Evolutionary conservation across 2,797 vertebrate species (phyloP), one percentile per base, ranked within the genome.

Genomic region (Bucorvus abyssinicus): DNA sequence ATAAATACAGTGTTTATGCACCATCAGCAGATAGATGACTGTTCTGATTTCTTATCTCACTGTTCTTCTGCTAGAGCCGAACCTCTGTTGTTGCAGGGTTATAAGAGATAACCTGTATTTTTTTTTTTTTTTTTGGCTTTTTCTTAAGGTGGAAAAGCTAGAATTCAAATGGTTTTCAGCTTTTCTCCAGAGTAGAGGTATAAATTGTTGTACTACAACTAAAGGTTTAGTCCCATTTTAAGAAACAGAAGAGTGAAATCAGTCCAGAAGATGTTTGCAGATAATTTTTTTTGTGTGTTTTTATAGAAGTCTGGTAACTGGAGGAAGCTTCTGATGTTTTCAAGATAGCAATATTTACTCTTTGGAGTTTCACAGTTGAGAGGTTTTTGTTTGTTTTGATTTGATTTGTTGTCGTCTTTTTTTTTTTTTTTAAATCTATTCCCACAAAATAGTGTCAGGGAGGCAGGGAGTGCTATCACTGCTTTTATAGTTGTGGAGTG

Each of bases 1-100:
- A 82, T 93, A 91, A 93, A 95, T 91, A 82, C 14, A 50, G 82
- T 73, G 65, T 61, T 96, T 93, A 80, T 89, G 87, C 56, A 40
- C 78, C 38, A 36, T 86, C 81, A 36, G 73, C 17, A 7, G 42
- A 42, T 50, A 93, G 78, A 67, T 94, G 61, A 64, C 81, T 4
- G 1, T 73, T 95, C 76, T 78, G 94, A 93, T 95, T 96, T 87
- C 7, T 6, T 95, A 91, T 49, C 74, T 87, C 67, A 9, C 84
- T 92, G 74, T 92, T 96, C 57, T 94, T 89, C 64, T 92, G 59
- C 76, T 82, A 45, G 38, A 87, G 60, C n/a, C 4, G 14, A 94
- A 80, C 13, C 34, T 70, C 45, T 71, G 26, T 64, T 75, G 69
- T 53, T 84, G 9, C 10, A 17, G 61, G 56, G 75, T 93, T 95